Conservation (phyloP, 1,140 invertebrate genomes). For the Apis florea region DNA sequence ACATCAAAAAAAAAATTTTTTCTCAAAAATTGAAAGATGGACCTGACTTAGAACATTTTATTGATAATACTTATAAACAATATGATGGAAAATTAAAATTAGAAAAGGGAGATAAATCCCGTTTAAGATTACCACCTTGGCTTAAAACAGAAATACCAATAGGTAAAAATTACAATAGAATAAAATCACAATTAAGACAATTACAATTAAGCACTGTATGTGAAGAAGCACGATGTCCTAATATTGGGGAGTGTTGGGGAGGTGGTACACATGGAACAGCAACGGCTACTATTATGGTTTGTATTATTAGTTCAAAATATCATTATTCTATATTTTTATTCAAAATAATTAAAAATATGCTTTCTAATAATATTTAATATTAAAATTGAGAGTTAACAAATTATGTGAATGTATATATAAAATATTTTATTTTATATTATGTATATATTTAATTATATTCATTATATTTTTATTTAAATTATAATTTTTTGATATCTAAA, state of each 20-base stretch:
- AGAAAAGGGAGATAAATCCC: constrained; percentile 89
- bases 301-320: constrained; percentile 16
- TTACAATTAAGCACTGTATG: constrained; percentile 98
- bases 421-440: background rate
- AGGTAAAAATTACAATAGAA: constrained; percentile 90
- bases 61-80: constrained; percentile 65
- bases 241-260: constrained; percentile 99
- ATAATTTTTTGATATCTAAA: constrained; percentile 10
- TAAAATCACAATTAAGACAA: constrained; percentile 93
- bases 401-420: background rate
- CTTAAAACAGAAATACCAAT: constrained; percentile 97
- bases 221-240: constrained; percentile 99
- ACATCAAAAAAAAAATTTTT: constrained; percentile 68
- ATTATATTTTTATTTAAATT: background rate
- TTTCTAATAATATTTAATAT: background rate
- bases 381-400: background rate
- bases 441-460: background rate
- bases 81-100: constrained; percentile 92
- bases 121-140: constrained; percentile 97
- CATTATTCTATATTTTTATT: constrained; percentile 1
- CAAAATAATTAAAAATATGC: background rate
- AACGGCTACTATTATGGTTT: constrained; percentile 95
- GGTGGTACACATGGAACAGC: constrained; percentile 93
- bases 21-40: constrained; percentile 73
- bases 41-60: constrained; percentile 75